These are phyloP conservation scores for Chrysolina haemoptera DNA, from an alignment of 2,888 invertebrate genomes.

Conservation along the genomic window DNA sequence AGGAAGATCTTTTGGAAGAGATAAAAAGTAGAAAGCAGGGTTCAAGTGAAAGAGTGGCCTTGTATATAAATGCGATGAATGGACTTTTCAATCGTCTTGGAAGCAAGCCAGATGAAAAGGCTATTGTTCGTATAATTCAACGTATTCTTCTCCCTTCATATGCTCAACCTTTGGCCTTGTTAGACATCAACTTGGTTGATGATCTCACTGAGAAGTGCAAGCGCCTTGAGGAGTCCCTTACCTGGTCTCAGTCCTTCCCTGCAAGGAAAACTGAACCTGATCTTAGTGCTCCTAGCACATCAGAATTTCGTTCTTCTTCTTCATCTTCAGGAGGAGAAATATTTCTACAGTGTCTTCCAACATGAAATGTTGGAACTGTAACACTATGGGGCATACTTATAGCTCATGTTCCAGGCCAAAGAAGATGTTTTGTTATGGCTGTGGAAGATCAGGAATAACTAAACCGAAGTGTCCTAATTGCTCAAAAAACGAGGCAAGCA, in stretches of 20 bases:
- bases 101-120: not conserved
- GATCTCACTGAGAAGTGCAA: not conserved
- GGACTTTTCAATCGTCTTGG: not conserved
- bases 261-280: not conserved
- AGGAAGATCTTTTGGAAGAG: slow-evolving; percentile 25
- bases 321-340: no score
- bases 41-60: not conserved
- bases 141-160: slow-evolving; percentile 11
- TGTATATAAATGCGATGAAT: slow-evolving; percentile 1
- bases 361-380: no score
- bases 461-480: no score
- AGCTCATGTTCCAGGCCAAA: not conserved
- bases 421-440: not conserved
- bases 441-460: not conserved
- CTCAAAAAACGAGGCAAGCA: no score
- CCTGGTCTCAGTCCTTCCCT: not conserved
- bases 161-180: not conserved
- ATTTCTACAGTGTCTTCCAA: no score
- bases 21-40: slow-evolving; percentile 26
- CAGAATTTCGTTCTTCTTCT: no score
- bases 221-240: slow-evolving; percentile 3
- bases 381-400: no score
- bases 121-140: slow-evolving; percentile 6
- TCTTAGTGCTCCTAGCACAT: not conserved
- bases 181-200: slow-evolving; percentile 1